phyloP scores from a whole-genome alignment of 2,888 invertebrate genomes.

The Baccha elongata region DNA sequence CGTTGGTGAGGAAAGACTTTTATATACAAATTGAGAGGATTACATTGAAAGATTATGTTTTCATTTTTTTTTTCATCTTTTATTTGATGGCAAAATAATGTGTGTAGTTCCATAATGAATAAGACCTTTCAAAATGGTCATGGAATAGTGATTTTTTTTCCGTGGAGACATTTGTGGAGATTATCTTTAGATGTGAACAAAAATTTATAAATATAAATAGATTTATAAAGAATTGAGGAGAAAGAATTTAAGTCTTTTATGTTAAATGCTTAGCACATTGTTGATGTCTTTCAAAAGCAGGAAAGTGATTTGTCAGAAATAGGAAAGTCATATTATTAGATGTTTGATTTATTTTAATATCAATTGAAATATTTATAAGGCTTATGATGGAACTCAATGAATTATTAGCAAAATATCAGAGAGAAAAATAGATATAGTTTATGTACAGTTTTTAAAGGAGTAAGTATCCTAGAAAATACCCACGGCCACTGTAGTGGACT shows the following conservation, averaged over 20 bases:
- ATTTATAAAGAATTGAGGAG: background rate
- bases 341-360: no score
- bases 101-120: slow-evolving; percentile 25
- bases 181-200: slow-evolving; percentile 37
- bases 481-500: no score
- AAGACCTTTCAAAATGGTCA: slow-evolving; percentile 18
- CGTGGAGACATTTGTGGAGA: slow-evolving; percentile 26
- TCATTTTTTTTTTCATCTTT: slow-evolving; percentile 17
- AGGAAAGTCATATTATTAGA: no score
- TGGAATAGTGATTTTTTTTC: slow-evolving; percentile 45
- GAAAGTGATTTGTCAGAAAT: no score
- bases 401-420: no score
- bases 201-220: background rate
- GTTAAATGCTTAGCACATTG: no score
- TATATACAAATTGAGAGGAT: slow-evolving; percentile 58
- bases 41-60: slow-evolving; percentile 49
- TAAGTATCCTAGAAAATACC: no score
- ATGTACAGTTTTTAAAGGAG: no score
- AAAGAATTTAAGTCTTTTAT: background rate
- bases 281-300: background rate
- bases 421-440: no score
- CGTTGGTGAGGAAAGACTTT: slow-evolving; percentile 5
- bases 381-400: no score
- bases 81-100: slow-evolving; percentile 18
- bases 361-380: no score